Conservation (phyloP, 2,888 invertebrate species). For the Lydus trimaculatus region DNA sequence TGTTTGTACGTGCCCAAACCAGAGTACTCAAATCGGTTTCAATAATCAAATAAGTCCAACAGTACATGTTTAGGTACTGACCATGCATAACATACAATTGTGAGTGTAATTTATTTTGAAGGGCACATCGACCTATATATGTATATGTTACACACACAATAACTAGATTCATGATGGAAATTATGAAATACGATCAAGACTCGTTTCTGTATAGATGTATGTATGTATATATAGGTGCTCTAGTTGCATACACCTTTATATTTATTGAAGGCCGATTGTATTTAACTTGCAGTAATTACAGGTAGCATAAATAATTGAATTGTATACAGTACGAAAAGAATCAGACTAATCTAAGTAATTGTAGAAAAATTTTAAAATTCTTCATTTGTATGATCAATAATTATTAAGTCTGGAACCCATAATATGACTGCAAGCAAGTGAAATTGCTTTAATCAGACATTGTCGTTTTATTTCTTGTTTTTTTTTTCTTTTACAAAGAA, state of each 20-base stretch:
- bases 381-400: background rate
- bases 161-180: background rate
- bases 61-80: constrained; percentile 41
- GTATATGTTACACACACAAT: background rate
- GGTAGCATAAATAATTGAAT: background rate
- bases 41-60: constrained; percentile 20
- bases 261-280: background rate
- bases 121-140: constrained; percentile 40
- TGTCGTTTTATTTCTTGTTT: background rate
- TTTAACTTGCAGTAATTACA: background rate
- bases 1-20: constrained; percentile 20
- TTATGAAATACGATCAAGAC: background rate
- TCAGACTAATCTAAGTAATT: too few species aligned
- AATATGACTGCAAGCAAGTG: background rate
- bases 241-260: background rate
- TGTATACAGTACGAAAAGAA: background rate
- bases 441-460: background rate
- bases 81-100: constrained; percentile 39
- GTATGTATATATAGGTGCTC: background rate
- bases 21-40: constrained; percentile 24
- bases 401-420: background rate
- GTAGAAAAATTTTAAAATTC: background rate
- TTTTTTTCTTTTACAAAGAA: background rate
- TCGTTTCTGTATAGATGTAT: background rate
- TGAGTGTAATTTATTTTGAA: constrained; percentile 42